phyloP scores from a whole-genome alignment of 2,888 invertebrate species.

The Oxystoma pomonae region DNA sequence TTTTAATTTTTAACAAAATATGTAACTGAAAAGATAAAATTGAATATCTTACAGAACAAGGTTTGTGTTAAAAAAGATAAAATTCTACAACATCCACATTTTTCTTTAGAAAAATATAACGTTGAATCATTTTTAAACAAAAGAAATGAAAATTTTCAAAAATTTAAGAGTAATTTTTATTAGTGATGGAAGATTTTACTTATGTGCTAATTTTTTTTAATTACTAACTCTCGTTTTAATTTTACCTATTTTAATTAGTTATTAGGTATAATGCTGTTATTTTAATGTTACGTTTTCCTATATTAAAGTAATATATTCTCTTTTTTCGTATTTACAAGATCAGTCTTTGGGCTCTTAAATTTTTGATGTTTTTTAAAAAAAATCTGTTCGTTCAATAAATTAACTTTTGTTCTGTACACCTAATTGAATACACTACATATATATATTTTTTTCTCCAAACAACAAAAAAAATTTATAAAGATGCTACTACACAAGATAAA shows the following conservation, averaged over 20 bases:
- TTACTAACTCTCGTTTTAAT: no score
- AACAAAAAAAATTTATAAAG: constrained; percentile 8
- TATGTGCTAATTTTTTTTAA: no score
- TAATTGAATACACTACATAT: constrained; percentile 9
- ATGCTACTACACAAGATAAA: constrained; percentile 12
- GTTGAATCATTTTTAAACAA: background rate
- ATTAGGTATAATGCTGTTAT: no score
- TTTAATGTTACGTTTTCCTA: no score
- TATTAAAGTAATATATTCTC: no score
- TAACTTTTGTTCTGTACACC: constrained; percentile 31
- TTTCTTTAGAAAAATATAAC: background rate
- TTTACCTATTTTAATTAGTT: no score
- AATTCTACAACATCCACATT: background rate
- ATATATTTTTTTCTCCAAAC: background rate
- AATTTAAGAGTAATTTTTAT: background rate
- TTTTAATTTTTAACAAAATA: no score
- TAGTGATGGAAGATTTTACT: background rate
- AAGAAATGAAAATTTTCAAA: background rate
- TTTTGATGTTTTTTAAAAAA: constrained; percentile 24
- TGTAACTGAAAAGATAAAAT: background rate
- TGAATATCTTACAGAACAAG: background rate
- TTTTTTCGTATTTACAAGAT: constrained; percentile 7
- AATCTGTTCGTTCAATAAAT: constrained; percentile 20
- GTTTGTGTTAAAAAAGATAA: background rate
- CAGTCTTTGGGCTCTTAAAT: constrained; percentile 31